Percentiles rank a stretch among this genome's conserved stretches.
These are phyloP conservation scores for Phyllotreta cruciferae DNA, from an alignment of 2,888 invertebrate genomes.

Conservation along the genomic window DNA sequence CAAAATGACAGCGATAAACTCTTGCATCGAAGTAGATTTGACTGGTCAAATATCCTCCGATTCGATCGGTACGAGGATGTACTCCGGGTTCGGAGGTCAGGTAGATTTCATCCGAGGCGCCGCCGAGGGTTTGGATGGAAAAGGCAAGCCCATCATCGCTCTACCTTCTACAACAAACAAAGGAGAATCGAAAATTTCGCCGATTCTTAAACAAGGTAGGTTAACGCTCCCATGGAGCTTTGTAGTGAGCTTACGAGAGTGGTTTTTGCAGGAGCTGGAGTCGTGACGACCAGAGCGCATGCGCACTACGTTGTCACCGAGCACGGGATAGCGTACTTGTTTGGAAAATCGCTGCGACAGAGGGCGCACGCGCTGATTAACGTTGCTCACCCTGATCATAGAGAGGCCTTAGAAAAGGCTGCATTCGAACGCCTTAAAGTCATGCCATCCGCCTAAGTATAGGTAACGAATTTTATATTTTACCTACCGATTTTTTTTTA, in stretches of 20 bases:
- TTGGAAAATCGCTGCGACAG: slow-evolving; percentile 89
- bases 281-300: slow-evolving; percentile 90
- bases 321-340: slow-evolving; percentile 86
- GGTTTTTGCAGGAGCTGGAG: slow-evolving; percentile 73
- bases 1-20: slow-evolving; percentile 95
- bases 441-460: slow-evolving; percentile 67
- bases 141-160: slow-evolving; percentile 91
- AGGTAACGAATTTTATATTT: slow-evolving; percentile 22
- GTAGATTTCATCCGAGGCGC: slow-evolving; percentile 94
- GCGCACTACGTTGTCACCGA: slow-evolving; percentile 95
- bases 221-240: slow-evolving; percentile 16
- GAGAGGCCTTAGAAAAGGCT: slow-evolving; percentile 82
- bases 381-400: slow-evolving; percentile 89
- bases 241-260: not conserved
- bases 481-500: too few relatives aligned
- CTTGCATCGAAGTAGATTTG: slow-evolving; percentile 92
- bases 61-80: slow-evolving; percentile 86
- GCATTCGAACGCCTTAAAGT: slow-evolving; percentile 84
- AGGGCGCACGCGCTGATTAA: slow-evolving; percentile 88
- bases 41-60: slow-evolving; percentile 94
- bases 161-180: slow-evolving; percentile 80
- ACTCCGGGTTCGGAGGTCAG: slow-evolving; percentile 90
- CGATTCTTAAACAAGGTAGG: slow-evolving; percentile 79
- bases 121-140: slow-evolving; percentile 82
- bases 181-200: slow-evolving; percentile 85